phyloP scores from a whole-genome alignment of 2,888 invertebrate genomes.

The Schizotus pectinicornis region DNA sequence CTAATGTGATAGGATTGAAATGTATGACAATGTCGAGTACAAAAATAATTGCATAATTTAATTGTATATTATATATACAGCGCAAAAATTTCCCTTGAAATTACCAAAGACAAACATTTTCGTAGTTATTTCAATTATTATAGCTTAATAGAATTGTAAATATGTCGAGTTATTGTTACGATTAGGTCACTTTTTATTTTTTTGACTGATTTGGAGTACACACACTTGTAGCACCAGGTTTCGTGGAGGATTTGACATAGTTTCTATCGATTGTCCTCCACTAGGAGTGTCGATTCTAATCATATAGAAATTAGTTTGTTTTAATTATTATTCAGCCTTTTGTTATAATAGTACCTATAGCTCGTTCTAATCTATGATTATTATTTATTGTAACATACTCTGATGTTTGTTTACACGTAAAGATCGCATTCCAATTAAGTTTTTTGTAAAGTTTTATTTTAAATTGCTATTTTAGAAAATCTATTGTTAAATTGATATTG shows the following conservation, averaged over 20 bases:
- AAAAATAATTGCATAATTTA: constrained; percentile 12
- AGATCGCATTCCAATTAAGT: constrained; percentile 16
- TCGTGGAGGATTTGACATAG: constrained; percentile 9
- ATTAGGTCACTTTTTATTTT: constrained; percentile 18
- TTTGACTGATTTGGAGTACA: constrained; percentile 34
- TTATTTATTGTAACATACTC: constrained; percentile 8
- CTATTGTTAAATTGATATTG: constrained; percentile 39
- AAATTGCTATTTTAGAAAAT: constrained; percentile 28
- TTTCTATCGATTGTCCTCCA: constrained; percentile 3
- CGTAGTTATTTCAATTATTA: constrained; percentile 14
- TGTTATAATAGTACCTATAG: constrained; percentile 20
- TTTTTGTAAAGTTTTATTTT: constrained; percentile 36
- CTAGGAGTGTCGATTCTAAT: constrained; percentile 42
- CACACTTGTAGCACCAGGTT: constrained; percentile 20
- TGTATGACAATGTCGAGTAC: constrained; percentile 13
- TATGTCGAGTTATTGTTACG: constrained; percentile 1
- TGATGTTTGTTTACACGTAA: not conserved
- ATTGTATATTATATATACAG: constrained; percentile 28
- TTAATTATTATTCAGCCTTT: constrained; percentile 16
- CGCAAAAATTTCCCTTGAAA: constrained; percentile 18
- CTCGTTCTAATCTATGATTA: constrained; percentile 15
- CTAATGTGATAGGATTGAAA: not conserved
- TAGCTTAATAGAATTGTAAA: constrained; percentile 6
- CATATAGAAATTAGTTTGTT: constrained; percentile 31
- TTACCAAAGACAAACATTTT: constrained; percentile 22